A percentile compares a stretch with the other conserved stretches of the same genome.
Evolutionary conservation across 2,797 vertebrate species (phyloP).

Genomic region (Leucoraja ocellata): DNA sequence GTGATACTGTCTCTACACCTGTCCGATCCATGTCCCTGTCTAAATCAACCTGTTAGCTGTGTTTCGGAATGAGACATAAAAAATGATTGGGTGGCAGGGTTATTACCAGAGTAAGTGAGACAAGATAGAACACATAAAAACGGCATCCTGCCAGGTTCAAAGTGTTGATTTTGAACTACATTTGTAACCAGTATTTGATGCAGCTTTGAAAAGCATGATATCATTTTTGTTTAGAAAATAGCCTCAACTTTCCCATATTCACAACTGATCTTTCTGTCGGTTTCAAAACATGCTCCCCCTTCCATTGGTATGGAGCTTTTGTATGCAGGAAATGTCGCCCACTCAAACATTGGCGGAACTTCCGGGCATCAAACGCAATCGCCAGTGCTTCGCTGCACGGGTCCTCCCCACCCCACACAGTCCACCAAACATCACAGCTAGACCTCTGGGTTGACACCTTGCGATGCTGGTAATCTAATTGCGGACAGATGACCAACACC

Average conservation of each 20-base stretch:
- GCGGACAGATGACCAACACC: no score
- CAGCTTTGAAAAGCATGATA: background rate
- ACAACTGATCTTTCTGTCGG: background rate
- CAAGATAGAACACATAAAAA: background rate
- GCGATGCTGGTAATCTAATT: no score
- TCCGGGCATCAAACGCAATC: no score
- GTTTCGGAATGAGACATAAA: background rate
- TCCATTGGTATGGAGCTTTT: no score
- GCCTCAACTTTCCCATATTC: background rate
- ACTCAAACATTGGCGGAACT: no score
- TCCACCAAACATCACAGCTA: no score
- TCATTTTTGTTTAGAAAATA: background rate
- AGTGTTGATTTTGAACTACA: constrained; percentile 2
- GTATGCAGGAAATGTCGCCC: no score
- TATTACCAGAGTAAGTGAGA: background rate
- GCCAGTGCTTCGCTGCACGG: no score
- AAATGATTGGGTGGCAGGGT: background rate
- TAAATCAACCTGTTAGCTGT: background rate
- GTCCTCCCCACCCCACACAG: no score
- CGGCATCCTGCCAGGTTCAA: background rate
- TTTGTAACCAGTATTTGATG: background rate
- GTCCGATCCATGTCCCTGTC: no score
- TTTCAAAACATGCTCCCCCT: background rate
- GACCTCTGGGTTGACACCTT: no score
- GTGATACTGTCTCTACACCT: background rate